Percentiles rank a stretch among this genome's conserved stretches.
phyloP scores from a whole-genome alignment of 37 sponge, comb jelly and placozoan genomes.

The Theonella swinhoei region DNA sequence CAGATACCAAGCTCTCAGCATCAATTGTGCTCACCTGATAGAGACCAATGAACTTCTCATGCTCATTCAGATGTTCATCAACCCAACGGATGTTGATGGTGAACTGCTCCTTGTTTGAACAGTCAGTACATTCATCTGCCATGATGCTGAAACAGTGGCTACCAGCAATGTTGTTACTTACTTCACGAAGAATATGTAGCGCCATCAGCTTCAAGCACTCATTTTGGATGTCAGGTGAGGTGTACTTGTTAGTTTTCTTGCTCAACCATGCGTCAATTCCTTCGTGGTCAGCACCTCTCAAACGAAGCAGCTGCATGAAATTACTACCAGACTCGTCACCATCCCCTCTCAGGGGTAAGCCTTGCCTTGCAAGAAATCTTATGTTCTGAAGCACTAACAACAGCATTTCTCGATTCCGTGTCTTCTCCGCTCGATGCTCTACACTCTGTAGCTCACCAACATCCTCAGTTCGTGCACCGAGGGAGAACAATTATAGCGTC shows the following conservation, averaged over 20 bases:
- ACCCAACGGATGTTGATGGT: constrained; percentile 54
- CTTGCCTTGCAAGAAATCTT: constrained; percentile 24
- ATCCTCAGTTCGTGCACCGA: neutral
- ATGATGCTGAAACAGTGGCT: constrained; percentile 41
- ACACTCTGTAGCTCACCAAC: constrained; percentile 5
- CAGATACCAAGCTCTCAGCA: constrained; percentile 22
- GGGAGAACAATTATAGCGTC: neutral
- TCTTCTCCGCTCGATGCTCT: neutral
- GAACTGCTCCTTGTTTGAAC: constrained; percentile 57
- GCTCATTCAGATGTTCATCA: constrained; percentile 40
- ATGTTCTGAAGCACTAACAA: neutral
- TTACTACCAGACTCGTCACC: constrained; percentile 33
- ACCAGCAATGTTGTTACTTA: constrained; percentile 19
- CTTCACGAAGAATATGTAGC: constrained; percentile 19
- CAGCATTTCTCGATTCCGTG: neutral
- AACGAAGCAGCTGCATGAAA: constrained; percentile 36
- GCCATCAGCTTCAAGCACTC: constrained; percentile 55
- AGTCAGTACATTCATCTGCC: constrained; percentile 63
- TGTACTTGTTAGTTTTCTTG: constrained; percentile 45
- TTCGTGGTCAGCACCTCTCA: constrained; percentile 33
- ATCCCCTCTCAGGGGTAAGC: constrained; percentile 19
- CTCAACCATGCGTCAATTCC: constrained; percentile 9
- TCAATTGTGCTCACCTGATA: constrained; percentile 17
- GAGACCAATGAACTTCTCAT: constrained; percentile 59
- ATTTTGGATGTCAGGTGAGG: constrained; percentile 58